phyloP scores from a whole-genome alignment of 1,140 invertebrate species.

The Dreissena rostriformis region DNA sequence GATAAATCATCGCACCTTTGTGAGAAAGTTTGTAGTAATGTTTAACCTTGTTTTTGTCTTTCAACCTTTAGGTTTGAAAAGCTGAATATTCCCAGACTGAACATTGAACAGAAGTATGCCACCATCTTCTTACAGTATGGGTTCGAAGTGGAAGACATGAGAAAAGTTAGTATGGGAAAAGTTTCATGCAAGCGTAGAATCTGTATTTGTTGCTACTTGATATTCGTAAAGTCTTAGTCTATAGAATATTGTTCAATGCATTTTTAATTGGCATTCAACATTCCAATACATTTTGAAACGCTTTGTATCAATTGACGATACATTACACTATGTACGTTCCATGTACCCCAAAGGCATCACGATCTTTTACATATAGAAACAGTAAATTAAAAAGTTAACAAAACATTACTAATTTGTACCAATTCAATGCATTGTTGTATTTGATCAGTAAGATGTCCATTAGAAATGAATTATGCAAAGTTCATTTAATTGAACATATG shows the following conservation, averaged over 20 bases:
- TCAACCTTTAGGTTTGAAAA: constrained; percentile 86
- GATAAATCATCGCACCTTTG: too few relatives aligned
- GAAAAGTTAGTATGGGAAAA: constrained; percentile 59
- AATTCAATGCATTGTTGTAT: too few relatives aligned
- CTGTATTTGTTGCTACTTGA: too few relatives aligned
- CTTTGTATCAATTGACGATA: neutral
- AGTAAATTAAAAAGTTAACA: neutral
- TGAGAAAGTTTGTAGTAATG: too few relatives aligned
- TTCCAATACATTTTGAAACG: neutral
- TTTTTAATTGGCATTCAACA: neutral
- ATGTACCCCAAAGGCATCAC: neutral
- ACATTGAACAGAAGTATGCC: constrained; percentile 90
- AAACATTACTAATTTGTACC: too few relatives aligned
- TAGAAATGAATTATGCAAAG: too few relatives aligned
- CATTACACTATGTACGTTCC: neutral
- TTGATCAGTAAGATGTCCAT: too few relatives aligned
- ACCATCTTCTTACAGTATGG: constrained; percentile 69
- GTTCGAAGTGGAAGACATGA: constrained; percentile 72
- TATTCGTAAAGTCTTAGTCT: neutral
- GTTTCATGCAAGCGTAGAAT: neutral
- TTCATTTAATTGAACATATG: too few relatives aligned
- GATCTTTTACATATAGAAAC: neutral
- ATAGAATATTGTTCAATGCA: neutral
- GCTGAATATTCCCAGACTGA: constrained; percentile 83
- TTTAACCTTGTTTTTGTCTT: neutral